These are phyloP conservation scores for Patiria miniata DNA, from an alignment of 35 echinoderm and acorn worm genomes.

Conservation along the genomic window DNA sequence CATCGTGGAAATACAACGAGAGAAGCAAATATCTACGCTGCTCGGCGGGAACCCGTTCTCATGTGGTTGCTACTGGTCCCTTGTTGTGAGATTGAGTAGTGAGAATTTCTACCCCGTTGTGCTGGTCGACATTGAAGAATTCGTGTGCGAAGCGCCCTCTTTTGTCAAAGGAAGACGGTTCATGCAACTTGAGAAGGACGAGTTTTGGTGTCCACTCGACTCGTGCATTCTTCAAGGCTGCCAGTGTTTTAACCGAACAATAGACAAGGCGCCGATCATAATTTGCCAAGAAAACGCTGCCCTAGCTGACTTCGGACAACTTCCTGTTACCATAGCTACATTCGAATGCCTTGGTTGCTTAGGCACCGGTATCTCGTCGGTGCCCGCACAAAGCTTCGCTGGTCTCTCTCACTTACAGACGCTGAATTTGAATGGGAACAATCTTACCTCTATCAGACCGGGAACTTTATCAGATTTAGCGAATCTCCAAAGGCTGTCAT, in stretches of 20 bases:
- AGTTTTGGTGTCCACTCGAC: constrained; percentile 3
- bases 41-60: not conserved
- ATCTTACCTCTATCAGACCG: not conserved
- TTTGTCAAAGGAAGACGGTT: not conserved
- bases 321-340: not conserved
- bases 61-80: not conserved
- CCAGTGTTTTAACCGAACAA: not conserved
- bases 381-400: constrained; percentile 13
- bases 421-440: constrained; percentile 15
- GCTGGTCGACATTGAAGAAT: not conserved
- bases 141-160: not conserved
- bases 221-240: not conserved
- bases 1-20: not conserved
- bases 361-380: not conserved
- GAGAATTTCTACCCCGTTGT: not conserved
- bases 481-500: constrained; percentile 6
- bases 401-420: not conserved
- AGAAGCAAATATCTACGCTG: not conserved
- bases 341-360: not conserved
- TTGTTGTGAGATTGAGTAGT: not conserved
- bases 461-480: constrained; percentile 29
- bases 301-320: not conserved
- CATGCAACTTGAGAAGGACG: not conserved
- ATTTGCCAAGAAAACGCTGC: not conserved
- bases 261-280: not conserved